Base-by-base conservation (phyloP, 2,797 vertebrate species). In the Dryobates pubescens region DNA sequence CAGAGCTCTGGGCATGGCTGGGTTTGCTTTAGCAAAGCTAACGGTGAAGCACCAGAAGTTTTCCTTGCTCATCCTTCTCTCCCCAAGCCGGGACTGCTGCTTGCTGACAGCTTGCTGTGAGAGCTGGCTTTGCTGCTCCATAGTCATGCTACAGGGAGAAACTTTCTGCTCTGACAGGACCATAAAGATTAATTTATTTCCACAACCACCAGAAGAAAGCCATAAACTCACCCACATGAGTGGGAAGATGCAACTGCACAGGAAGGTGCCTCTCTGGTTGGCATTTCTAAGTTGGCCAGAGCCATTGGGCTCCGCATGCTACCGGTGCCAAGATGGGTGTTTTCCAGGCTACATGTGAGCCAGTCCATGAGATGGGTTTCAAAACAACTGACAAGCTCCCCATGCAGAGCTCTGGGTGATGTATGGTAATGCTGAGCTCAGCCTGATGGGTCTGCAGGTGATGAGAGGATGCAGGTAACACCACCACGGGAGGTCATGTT, bases 391-490 rank as follows among this genome's bases (percentile, higher is more conserved):
- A n/a, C 15, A 53, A 68, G 36, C 3, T 75, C 14, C 32, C 24
- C 22, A 6, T 4, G 29, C 61, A 75, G 34, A 79, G 51, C 30
- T 22, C 53, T 67, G 32, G 56, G 24, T 57, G 56, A 58, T 15
- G 15, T 38, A 8, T 0, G 0, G 3, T 4, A 9, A 34, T 61
- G 10, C 17, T 9, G 61, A 56, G 27, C 2, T 9, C 4, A 62
- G 56, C 32, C 23, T 4, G 2, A 27, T 24, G 34, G 20, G 32
- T n/a, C 62, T 24, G 32, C 51, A 27, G 34, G 29, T n/a, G 47
- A 4, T 2, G 2, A 0, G 0, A 34, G 69, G 7, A 9, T 22
- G 47, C 14, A 38, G 22, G 43, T 62, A 41, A 61, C 36, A 49
- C 23, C 22, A 14, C 18, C 26, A 5, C 1, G 7, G 19, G 19